Evolutionary conservation across 37 sponge, comb jelly and placozoan genomes (phyloP).

Genomic region (Oopsacas minuta): DNA sequence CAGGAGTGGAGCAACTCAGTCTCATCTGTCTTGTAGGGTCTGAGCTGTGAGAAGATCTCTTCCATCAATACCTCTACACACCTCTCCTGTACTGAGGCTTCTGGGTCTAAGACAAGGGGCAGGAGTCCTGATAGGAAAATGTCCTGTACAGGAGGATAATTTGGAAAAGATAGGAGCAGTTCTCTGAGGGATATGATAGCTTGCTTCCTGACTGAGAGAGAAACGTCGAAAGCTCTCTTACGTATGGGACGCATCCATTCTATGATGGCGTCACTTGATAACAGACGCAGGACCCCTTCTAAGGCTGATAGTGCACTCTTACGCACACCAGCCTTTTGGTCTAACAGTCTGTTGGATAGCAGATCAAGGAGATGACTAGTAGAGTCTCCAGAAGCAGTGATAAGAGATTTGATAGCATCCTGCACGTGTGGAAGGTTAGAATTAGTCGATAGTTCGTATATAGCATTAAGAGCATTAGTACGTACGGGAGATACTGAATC

Average conservation of each 20-base stretch:
- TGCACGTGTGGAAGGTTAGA: not conserved
- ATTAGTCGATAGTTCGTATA: not conserved
- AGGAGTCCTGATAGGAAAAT: slow-evolving; percentile 34
- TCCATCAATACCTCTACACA: slow-evolving; percentile 35
- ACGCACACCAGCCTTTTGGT: not conserved
- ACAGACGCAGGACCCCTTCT: not conserved
- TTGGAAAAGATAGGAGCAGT: not conserved
- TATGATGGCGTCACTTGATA: not conserved
- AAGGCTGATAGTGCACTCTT: not conserved
- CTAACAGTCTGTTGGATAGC: not conserved
- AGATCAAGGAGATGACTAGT: not conserved
- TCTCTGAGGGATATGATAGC: not conserved
- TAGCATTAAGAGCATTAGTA: not conserved
- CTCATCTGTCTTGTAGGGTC: not conserved
- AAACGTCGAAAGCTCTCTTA: not conserved
- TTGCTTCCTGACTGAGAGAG: not conserved
- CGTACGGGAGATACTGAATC: not conserved
- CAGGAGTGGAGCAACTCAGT: not conserved
- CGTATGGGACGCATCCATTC: not conserved
- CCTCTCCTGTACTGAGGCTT: slow-evolving; percentile 62
- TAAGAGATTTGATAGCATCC: not conserved
- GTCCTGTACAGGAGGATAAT: not conserved
- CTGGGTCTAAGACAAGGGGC: slow-evolving; percentile 66
- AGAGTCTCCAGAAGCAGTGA: not conserved
- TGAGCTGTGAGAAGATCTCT: slow-evolving; percentile 30